Base-by-base conservation (phyloP, 2,888 invertebrate genomes). In the Meta bourneti region DNA sequence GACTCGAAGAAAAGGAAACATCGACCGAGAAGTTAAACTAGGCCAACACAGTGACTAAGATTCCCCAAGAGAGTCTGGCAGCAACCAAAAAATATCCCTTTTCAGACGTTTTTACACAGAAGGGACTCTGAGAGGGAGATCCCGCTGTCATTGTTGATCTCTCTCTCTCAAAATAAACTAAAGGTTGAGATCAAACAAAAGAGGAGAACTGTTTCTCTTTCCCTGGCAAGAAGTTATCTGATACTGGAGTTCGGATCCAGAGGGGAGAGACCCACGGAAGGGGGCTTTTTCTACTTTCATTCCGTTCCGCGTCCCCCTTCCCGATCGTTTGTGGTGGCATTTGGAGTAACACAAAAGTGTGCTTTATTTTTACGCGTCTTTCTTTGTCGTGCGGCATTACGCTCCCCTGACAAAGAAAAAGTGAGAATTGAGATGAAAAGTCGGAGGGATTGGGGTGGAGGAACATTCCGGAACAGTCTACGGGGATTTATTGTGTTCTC, bases 101-200 rank as follows among this genome's bases (percentile, higher is more conserved):
- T 34, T 34, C 34, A 34, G 34, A 34, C 34, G 34, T 34, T 34
- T 34, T 52, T n/a, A 51, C 51, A 19, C 52, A 78, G 11, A 52
- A n/a, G 51, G 74, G 48, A 84, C 19, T 6, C 19, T 19, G 16
- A 20, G 75, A 16, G 70, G 51, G 52, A 52, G n/a, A 34, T n/a
- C 20, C 69, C 52, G 71, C 52, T 87, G 72, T 70, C 52, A 20
- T 20, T 84, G 9, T 87, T 79, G 78, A 52, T 79, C 87, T 54
- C 71, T 79, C 71, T 79, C 70, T 20, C 79, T 80, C 54, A 72
- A 87, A 87, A 87, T 80, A 87, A 87, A 87, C 79, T 72, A 16
- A 54, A 52, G 34, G 52, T 52, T 70, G 9, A 78, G 52, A 71
- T 87, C 87, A 87, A 87, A 87, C 79, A 52, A 87, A 78, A 79